Percentiles rank a stretch among this genome's conserved stretches.
Evolutionary conservation across 2,113 vertebrate species (phyloP).

Genomic region (Nestor notabilis): DNA sequence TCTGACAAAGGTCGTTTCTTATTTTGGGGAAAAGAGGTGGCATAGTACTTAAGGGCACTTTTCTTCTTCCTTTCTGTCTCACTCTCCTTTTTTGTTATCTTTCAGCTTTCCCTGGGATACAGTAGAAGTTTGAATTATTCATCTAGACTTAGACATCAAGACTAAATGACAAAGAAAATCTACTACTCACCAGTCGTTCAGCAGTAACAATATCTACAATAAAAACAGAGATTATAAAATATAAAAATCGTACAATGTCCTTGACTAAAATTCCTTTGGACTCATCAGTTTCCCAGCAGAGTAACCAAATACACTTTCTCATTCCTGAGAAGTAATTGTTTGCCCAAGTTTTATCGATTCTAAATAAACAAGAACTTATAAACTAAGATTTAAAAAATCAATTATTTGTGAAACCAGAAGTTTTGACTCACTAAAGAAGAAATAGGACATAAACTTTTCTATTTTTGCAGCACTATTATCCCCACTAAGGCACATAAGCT

Average conservation of each 20-base stretch:
- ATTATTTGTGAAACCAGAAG: neutral
- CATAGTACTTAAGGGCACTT: neutral
- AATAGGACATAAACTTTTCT: neutral
- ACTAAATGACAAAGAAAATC: slow-evolving; percentile 10
- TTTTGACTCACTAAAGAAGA: neutral
- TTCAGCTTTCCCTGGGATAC: neutral
- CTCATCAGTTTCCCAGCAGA: neutral
- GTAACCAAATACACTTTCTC: neutral
- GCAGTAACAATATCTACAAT: slow-evolving; percentile 38
- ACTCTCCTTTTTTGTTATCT: neutral
- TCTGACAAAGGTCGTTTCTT: slow-evolving; percentile 7
- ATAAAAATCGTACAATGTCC: neutral
- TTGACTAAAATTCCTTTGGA: neutral
- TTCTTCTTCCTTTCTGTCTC: neutral
- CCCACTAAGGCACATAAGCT: neutral
- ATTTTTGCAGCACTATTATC: neutral
- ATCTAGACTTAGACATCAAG: neutral
- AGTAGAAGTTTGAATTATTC: slow-evolving; percentile 13
- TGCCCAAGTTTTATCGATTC: neutral
- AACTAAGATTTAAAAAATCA: neutral
- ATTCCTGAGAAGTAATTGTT: neutral
- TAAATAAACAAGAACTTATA: neutral
- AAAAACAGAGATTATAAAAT: slow-evolving; percentile 29
- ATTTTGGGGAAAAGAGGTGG: neutral
- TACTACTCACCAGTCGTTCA: slow-evolving; percentile 34